Conservation (phyloP, 2,888 invertebrate species). For the Meghimatium bilineatum region DNA sequence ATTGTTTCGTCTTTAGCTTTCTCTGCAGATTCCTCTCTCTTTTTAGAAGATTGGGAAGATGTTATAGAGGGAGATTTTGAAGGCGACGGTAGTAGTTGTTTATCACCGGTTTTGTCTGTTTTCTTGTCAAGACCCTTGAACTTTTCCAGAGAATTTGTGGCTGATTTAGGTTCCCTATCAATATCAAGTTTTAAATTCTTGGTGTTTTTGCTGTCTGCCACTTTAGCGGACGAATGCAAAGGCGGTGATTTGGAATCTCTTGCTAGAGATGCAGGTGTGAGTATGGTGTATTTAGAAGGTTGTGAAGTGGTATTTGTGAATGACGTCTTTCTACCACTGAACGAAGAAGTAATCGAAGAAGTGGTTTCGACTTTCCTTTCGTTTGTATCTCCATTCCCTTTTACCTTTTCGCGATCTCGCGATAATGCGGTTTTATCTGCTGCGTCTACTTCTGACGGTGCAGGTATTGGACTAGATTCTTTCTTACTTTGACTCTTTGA, state of each 20-base stretch:
- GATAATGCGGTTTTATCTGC: neutral
- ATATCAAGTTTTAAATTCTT: constrained; percentile 32
- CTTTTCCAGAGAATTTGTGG: constrained; percentile 16
- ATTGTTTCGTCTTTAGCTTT: neutral
- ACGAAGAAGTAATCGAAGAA: neutral
- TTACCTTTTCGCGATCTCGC: constrained; percentile 11
- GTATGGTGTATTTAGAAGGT: neutral
- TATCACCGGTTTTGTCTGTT: neutral
- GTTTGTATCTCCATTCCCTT: neutral
- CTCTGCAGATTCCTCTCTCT: neutral
- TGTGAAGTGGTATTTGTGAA: neutral
- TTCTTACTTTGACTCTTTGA: constrained; percentile 30
- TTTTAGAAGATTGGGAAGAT: neutral
- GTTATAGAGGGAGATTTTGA: neutral
- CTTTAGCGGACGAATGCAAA: neutral
- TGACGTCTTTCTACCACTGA: constrained; percentile 4
- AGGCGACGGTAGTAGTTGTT: neutral
- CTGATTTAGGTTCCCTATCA: constrained; percentile 2
- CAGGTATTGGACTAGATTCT: constrained; percentile 8
- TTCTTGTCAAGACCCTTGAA: constrained; percentile 27
- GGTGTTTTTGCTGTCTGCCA: neutral
- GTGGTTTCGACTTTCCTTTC: neutral
- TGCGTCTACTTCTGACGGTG: neutral
- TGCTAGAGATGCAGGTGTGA: constrained; percentile 5
- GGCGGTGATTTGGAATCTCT: constrained; percentile 20